These are phyloP conservation scores for Drosophila anomalata DNA, from an alignment of 2,888 invertebrate species.

Conservation along the genomic window DNA sequence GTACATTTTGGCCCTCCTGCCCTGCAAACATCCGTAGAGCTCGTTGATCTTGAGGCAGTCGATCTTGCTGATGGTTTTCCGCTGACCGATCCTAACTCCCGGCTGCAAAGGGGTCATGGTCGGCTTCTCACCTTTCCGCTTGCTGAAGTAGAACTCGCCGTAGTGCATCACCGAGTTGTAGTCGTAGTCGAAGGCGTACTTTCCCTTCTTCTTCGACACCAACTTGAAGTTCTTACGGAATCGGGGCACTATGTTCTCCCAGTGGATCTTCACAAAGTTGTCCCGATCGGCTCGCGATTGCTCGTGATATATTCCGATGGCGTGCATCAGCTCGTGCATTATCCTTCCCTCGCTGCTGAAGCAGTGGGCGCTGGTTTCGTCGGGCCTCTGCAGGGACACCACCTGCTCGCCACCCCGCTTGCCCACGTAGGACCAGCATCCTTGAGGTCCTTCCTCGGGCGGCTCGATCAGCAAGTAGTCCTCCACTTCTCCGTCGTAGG, in stretches of 20 bases:
- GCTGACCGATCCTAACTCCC: constrained; percentile 86
- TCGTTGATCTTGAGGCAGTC: constrained; percentile 89
- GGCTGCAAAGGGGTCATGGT: constrained; percentile 87
- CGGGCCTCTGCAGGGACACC: constrained; percentile 88
- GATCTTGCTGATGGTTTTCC: constrained; percentile 87
- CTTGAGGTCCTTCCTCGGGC: constrained; percentile 86
- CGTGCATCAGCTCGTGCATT: constrained; percentile 92
- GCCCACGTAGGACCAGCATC: constrained; percentile 92
- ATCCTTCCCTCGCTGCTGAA: constrained; percentile 88
- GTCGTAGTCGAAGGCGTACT: constrained; percentile 89
- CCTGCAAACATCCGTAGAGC: constrained; percentile 86
- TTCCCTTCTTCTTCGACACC: constrained; percentile 87
- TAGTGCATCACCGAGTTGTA: constrained; percentile 93
- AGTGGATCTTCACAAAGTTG: constrained; percentile 87
- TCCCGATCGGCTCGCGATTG: constrained; percentile 90
- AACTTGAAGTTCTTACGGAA: constrained; percentile 88
- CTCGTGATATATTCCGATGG: constrained; percentile 92
- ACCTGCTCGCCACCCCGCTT: constrained; percentile 90
- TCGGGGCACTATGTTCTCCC: constrained; percentile 86
- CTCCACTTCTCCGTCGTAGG: constrained; percentile 87
- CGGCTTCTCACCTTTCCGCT: constrained; percentile 85
- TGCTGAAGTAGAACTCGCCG: constrained; percentile 87
- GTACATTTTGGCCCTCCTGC: constrained; percentile 82
- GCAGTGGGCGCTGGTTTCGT: constrained; percentile 87
- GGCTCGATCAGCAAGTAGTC: constrained; percentile 88